Evolutionary conservation across 2,797 vertebrate species (phyloP).

Genomic region (Trachurus trachurus): DNA sequence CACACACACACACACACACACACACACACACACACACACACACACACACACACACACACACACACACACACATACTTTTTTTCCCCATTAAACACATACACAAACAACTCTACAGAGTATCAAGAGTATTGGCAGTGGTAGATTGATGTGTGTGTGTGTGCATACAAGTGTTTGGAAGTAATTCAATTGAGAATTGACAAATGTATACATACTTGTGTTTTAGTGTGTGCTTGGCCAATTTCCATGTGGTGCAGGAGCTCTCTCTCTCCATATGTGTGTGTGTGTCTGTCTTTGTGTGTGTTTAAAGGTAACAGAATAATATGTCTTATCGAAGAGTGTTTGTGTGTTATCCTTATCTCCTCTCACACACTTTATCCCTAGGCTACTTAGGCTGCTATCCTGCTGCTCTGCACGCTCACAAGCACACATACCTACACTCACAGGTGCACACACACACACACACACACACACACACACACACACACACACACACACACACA

Average conservation of each 20-base stretch:
- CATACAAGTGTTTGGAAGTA: constrained; percentile 18
- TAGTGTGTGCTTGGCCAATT: constrained; percentile 18
- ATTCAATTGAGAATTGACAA: constrained; percentile 28
- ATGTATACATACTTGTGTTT: constrained; percentile 15
- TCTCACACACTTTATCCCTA: constrained; percentile 67
- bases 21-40: neutral
- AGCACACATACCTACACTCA: neutral
- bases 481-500: neutral
- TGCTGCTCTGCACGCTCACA: constrained; percentile 49
- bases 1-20: too few species aligned
- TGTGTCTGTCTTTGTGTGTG: constrained; percentile 8
- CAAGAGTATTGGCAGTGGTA: constrained; percentile 5
- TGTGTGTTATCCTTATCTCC: constrained; percentile 70
- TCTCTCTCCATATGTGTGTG: neutral
- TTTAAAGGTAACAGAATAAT: constrained; percentile 59
- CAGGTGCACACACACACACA: neutral
- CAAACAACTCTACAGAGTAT: neutral
- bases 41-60: neutral
- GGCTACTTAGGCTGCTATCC: constrained; percentile 62
- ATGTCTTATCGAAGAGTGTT: constrained; percentile 56
- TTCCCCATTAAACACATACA: neutral
- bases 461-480: neutral
- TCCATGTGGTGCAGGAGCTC: constrained; percentile 4
- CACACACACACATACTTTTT: too few species aligned
- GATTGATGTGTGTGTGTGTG: constrained; percentile 11